These are phyloP conservation scores for Montipora foliosa DNA, from an alignment of 64 coral and sea anemone genomes.

Conservation along the genomic window DNA sequence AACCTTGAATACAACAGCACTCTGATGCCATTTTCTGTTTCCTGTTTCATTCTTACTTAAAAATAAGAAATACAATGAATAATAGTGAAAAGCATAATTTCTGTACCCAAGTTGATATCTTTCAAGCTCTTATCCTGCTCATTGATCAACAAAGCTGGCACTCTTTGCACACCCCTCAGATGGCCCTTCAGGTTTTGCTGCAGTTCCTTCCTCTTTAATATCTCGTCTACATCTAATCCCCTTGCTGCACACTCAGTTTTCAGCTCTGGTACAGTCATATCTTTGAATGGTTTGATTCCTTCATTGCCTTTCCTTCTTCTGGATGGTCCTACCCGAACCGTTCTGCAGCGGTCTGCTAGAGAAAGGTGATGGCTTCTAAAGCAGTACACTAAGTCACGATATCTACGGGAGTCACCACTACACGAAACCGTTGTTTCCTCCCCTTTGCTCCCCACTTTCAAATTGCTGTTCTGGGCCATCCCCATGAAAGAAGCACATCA, in stretches of 20 bases:
- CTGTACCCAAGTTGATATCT: slow-evolving; percentile 53
- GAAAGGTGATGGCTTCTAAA: slow-evolving; percentile 41
- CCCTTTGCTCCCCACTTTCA: slow-evolving; percentile 44
- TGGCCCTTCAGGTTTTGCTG: slow-evolving; percentile 56
- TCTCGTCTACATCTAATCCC: slow-evolving; percentile 5
- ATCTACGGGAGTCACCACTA: slow-evolving; percentile 36
- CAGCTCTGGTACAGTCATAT: slow-evolving; percentile 15
- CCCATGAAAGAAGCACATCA: slow-evolving; percentile 51
- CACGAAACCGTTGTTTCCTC: slow-evolving; percentile 46
- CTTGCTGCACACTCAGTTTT: background rate
- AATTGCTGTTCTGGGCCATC: slow-evolving; percentile 61
- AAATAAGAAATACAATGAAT: too few relatives aligned
- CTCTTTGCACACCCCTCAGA: slow-evolving; percentile 47
- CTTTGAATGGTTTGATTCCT: slow-evolving; percentile 62
- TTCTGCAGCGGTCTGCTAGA: slow-evolving; percentile 19
- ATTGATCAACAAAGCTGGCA: slow-evolving; percentile 54
- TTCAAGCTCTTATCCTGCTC: background rate
- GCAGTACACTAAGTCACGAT: slow-evolving; percentile 55
- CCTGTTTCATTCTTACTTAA: background rate
- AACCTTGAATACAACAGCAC: background rate
- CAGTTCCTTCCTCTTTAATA: slow-evolving; percentile 40
- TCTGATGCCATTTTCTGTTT: slow-evolving; percentile 24
- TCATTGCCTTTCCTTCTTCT: slow-evolving; percentile 29
- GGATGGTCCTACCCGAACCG: slow-evolving; percentile 45
- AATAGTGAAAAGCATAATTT: slow-evolving; percentile 4